A percentile compares a stretch with the other conserved stretches of the same genome.
Evolutionary conservation across 2,888 invertebrate species (phyloP).

Genomic region (Priocnemis perturbator): DNA sequence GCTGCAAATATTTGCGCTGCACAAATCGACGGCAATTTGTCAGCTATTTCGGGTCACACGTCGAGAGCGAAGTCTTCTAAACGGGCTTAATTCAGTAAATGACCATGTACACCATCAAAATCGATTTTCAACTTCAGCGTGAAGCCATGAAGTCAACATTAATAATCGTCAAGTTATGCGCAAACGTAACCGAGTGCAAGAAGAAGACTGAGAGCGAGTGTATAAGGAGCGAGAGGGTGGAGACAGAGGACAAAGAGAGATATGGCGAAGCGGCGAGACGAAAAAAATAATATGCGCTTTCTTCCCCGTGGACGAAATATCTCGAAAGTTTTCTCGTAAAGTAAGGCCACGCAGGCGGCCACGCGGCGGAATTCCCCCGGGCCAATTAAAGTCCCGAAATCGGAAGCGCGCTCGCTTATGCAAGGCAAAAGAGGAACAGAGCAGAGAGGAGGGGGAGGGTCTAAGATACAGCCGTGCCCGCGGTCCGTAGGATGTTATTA

Average conservation of each 20-base stretch:
- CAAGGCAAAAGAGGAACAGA: slow-evolving; percentile 49
- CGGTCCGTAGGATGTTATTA: slow-evolving; percentile 61
- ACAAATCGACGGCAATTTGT: neutral
- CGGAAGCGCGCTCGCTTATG: slow-evolving; percentile 63
- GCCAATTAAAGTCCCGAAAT: slow-evolving; percentile 71
- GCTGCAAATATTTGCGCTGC: too few relatives aligned
- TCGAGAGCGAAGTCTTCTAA: too few relatives aligned
- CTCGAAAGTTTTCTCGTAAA: slow-evolving; percentile 63
- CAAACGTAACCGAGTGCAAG: neutral
- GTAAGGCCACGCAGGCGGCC: slow-evolving; percentile 41
- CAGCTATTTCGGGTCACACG: too few relatives aligned
- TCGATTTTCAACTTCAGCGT: too few relatives aligned
- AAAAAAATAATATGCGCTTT: slow-evolving; percentile 27
- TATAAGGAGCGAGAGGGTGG: neutral
- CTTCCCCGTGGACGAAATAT: slow-evolving; percentile 42
- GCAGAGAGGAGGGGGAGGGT: slow-evolving; percentile 19
- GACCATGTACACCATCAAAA: too few relatives aligned
- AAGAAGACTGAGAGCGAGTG: neutral
- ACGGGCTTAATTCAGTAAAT: too few relatives aligned
- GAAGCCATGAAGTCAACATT: neutral
- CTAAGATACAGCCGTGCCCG: slow-evolving; percentile 21
- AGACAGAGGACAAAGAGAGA: neutral
- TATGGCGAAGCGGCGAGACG: neutral
- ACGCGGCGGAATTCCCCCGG: slow-evolving; percentile 54
- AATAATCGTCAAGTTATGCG: too few relatives aligned